These are phyloP conservation scores for Leptonema lineaticorne DNA, from an alignment of 1,140 invertebrate genomes.

Conservation along the genomic window DNA sequence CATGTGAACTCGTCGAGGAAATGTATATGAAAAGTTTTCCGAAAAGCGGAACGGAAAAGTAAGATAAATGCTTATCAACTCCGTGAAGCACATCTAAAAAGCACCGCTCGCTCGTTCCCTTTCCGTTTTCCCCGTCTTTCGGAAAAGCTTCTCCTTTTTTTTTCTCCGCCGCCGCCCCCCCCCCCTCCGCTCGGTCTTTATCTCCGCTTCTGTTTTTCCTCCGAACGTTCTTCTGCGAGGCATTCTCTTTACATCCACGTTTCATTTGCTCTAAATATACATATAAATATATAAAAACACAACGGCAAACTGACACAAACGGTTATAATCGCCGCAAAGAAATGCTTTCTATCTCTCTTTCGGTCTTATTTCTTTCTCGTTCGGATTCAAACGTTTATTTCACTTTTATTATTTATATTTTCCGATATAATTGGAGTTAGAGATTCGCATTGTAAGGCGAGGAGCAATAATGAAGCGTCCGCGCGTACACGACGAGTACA, in stretches of 20 bases:
- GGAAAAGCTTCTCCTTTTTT: too few relatives aligned
- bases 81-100: conserved; percentile 28
- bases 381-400: not conserved
- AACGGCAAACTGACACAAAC: conserved; percentile 33
- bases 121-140: too few relatives aligned
- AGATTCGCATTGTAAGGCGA: conserved; percentile 24
- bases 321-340: conserved; percentile 26
- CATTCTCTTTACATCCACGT: too few relatives aligned
- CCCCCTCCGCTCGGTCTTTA: too few relatives aligned
- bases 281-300: too few relatives aligned
- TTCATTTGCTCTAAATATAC: too few relatives aligned
- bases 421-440: conserved; percentile 8
- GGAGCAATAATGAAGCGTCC: conserved; percentile 27
- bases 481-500: conserved; percentile 1
- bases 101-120: too few relatives aligned
- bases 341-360: conserved; percentile 1
- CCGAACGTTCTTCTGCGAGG: too few relatives aligned
- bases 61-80: conserved; percentile 35
- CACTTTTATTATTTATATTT: not conserved
- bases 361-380: not conserved
- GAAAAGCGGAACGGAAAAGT: conserved; percentile 33
- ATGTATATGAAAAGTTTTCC: conserved; percentile 32
- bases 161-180: too few relatives aligned
- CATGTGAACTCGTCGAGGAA: conserved; percentile 32
- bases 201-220: too few relatives aligned